Evolutionary conservation across 2,797 vertebrate genomes (phyloP), one percentile per base, ranked within the genome.

Genomic region (Xyrichtys novacula): DNA sequence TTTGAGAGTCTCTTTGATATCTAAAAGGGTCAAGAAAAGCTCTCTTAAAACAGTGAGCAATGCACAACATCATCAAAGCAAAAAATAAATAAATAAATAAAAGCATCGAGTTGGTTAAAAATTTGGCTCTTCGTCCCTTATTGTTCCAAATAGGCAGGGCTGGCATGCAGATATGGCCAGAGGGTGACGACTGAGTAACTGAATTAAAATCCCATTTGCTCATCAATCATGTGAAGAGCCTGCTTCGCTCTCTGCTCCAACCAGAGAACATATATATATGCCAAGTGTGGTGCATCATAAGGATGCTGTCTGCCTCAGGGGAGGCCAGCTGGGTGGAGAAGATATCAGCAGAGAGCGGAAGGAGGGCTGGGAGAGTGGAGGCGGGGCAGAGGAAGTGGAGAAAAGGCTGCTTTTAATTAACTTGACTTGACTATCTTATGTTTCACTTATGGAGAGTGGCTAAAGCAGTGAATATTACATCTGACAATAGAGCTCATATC

Each of bases 201-300:
- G 76, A 89, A 92, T 92, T 92, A 92, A 87, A 92, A 91, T 87
- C 87, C 86, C 80, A 89, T 91, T 92, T 89, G 78, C 86, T 88
- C 89, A 92, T 93, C 90, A 92, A 89, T 92, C 87, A 91, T 84
- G 74, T 84, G 74, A 82, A 71, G 80, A 90, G 88, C 40, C 74
- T 77, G 81, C 76, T 86, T 83, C 84, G 68, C 85, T 84, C 75
- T 81, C 74, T 80, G 64, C 81, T 89, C 40, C 83, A 85, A 88
- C 87, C 82, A 80, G 78, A 69, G 85, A 82, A 88, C 84, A 80
- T 83, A 78, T 85, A 80, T 83, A 78, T 80, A 80, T 76, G 78
- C 80, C 79, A 74, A 85, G 80, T 74, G 69, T 71, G 84, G 73
- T 63, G 64, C 81, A 86, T 87, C 74, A 72, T 78, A 86, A 78